phyloP scores from a whole-genome alignment of 2,888 invertebrate genomes.

The Enchytraeus crypticus region DNA sequence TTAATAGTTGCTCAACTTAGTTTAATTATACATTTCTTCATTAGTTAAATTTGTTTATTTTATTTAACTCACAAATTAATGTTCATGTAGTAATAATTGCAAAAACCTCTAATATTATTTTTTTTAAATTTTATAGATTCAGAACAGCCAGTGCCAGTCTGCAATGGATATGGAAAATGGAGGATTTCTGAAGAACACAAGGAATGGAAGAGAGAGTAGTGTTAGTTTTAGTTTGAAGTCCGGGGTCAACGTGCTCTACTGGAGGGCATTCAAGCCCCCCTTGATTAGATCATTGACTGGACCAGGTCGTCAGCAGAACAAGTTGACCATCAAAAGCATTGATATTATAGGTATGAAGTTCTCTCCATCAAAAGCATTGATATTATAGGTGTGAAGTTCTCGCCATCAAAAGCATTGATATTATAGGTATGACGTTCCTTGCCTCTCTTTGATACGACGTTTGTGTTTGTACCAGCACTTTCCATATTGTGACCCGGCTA shows the following conservation, averaged over 20 bases:
- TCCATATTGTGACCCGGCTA: no score
- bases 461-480: no score
- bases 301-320: conserved; percentile 31
- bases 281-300: no score
- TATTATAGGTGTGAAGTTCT: conserved; percentile 27
- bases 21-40: no score
- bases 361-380: conserved; percentile 42
- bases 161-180: conserved; percentile 47
- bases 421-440: conserved; percentile 27
- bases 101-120: not conserved
- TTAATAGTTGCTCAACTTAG: no score
- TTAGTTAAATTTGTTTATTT: no score
- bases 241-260: conserved; percentile 54
- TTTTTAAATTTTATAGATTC: conserved; percentile 45
- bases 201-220: conserved; percentile 51
- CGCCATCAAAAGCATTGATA: conserved; percentile 40
- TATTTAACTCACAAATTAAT: no score
- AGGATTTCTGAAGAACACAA: conserved; percentile 50
- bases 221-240: conserved; percentile 45
- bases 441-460: no score
- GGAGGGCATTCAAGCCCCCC: conserved; percentile 44
- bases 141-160: conserved; percentile 53
- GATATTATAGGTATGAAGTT: conserved; percentile 27
- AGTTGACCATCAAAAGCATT: conserved; percentile 47
- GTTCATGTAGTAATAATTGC: no score